phyloP scores from a whole-genome alignment of 2,113 vertebrate genomes.

The Glaucidium brasilianum region DNA sequence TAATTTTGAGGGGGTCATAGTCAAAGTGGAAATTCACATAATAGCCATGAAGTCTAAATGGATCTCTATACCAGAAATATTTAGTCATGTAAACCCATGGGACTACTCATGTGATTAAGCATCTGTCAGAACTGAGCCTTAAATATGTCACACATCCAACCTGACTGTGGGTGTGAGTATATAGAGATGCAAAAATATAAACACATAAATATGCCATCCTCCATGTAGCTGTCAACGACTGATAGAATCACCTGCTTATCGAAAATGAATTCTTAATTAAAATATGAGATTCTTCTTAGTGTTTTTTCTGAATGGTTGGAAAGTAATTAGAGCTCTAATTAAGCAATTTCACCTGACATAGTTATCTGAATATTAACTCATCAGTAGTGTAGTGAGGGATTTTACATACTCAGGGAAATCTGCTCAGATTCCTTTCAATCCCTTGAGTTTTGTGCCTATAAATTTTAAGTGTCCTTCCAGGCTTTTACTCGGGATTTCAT shows the following conservation, averaged over 20 bases:
- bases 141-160: background rate
- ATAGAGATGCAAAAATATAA: background rate
- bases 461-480: background rate
- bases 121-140: background rate
- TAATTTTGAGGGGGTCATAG: fast-evolving
- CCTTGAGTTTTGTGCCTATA: background rate
- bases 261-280: slow-evolving; percentile 41
- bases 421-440: background rate
- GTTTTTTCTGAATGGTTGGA: background rate
- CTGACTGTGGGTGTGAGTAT: background rate
- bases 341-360: slow-evolving; percentile 35
- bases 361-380: slow-evolving; percentile 32
- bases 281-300: background rate
- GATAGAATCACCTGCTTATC: slow-evolving; percentile 10
- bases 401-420: background rate
- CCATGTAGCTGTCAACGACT: background rate
- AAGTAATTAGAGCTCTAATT: slow-evolving; percentile 47
- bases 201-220: background rate
- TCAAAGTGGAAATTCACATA: background rate
- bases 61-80: background rate
- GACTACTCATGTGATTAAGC: background rate
- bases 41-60: background rate
- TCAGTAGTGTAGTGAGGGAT: background rate
- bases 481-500: background rate
- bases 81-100: background rate